Evolutionary conservation across 2,888 invertebrate species (phyloP).

Genomic region (Pristionchus entomophagus): DNA sequence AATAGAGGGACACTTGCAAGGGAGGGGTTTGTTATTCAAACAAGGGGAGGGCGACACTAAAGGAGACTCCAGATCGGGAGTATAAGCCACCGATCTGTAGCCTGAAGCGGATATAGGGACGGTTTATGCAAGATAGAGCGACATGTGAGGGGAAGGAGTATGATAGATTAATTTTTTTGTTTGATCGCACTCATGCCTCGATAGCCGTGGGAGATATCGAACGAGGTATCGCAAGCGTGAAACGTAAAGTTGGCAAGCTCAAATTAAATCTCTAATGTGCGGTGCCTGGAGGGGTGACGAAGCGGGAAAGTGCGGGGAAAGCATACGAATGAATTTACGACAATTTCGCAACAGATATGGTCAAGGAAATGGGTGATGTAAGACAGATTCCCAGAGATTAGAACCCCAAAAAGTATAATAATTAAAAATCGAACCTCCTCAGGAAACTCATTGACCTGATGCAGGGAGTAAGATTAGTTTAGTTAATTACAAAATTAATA

Average conservation of each 20-base stretch:
- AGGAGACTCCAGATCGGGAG: not conserved
- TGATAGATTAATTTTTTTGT: no score
- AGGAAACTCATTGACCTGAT: constrained; percentile 25
- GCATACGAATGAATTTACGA: not conserved
- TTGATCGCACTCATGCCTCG: no score
- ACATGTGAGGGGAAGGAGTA: no score
- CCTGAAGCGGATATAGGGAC: not conserved
- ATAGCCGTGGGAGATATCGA: not conserved
- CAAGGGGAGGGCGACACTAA: not conserved
- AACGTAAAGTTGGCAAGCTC: not conserved
- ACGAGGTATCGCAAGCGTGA: not conserved
- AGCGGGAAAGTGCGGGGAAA: not conserved
- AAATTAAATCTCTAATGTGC: not conserved
- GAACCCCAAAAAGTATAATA: constrained; percentile 1
- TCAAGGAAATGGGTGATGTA: not conserved
- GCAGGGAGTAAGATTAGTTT: not conserved
- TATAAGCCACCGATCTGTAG: not conserved
- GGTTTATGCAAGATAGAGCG: no score
- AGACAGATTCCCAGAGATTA: not conserved
- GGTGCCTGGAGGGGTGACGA: not conserved
- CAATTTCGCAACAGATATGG: not conserved
- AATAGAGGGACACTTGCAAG: not conserved
- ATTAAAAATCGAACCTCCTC: constrained; percentile 7
- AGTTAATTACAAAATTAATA: not conserved
- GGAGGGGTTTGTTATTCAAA: not conserved